Evolutionary conservation across 1,140 invertebrate genomes (phyloP).

Genomic region (Brachionus plicatilis): DNA sequence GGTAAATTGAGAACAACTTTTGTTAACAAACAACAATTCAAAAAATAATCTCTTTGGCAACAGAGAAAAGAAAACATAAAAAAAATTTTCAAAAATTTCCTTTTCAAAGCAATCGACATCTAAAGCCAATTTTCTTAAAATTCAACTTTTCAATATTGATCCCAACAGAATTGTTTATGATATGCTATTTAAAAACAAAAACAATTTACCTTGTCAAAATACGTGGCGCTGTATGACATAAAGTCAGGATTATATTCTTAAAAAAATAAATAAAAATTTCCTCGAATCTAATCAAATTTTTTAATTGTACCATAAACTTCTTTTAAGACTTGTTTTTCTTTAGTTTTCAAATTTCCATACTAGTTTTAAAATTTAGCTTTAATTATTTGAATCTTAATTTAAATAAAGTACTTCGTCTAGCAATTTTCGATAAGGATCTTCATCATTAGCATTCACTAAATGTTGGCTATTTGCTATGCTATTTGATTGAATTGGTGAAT

Average conservation of each 20-base stretch:
- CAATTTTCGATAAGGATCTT: slow-evolving; percentile 9
- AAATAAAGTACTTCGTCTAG: background rate
- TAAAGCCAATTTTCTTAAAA: background rate
- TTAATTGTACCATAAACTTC: slow-evolving; percentile 35
- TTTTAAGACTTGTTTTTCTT: slow-evolving; percentile 28
- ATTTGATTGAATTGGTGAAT: background rate
- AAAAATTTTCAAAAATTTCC: too few relatives aligned
- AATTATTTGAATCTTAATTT: background rate
- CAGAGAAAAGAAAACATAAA: slow-evolving; percentile 10
- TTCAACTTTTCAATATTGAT: background rate
- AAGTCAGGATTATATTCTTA: slow-evolving; percentile 39
- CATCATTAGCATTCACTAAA: background rate
- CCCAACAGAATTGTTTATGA: too few relatives aligned
- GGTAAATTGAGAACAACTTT: background rate
- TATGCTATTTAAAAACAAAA: background rate
- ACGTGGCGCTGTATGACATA: background rate
- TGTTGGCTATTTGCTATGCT: background rate
- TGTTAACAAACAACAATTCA: background rate
- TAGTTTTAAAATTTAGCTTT: background rate
- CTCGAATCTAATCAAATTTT: background rate
- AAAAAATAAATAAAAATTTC: background rate
- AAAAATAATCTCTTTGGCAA: slow-evolving; percentile 31
- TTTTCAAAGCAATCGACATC: background rate
- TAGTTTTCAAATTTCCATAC: slow-evolving; percentile 24
- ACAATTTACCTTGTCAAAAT: slow-evolving; percentile 32